These are phyloP conservation scores for Chelidonichthys spinosus DNA, from an alignment of 2,797 vertebrate genomes.

Conservation along the genomic window DNA sequence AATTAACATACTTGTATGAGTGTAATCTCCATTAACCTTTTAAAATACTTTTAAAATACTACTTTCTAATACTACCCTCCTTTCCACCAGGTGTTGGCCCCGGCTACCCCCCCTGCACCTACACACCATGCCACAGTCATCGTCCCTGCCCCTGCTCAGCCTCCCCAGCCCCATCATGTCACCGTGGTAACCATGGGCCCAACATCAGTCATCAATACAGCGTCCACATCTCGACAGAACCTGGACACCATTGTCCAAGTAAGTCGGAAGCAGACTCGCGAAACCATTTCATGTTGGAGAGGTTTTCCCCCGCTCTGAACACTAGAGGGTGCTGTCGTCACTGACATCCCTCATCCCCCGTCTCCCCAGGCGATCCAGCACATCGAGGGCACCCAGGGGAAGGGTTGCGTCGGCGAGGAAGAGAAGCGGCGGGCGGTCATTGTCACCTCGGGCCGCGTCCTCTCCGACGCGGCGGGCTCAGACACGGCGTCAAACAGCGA, in stretches of 20 bases:
- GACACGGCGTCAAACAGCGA: slow-evolving; percentile 94
- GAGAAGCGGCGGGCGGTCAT: slow-evolving; percentile 94
- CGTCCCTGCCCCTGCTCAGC: slow-evolving; percentile 91
- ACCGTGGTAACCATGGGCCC: slow-evolving; percentile 98
- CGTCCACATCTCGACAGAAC: slow-evolving; percentile 97
- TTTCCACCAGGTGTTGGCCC: slow-evolving; percentile 87
- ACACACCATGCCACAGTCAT: slow-evolving; percentile 98
- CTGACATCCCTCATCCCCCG: slow-evolving; percentile 2
- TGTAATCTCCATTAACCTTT: not conserved
- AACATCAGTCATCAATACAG: slow-evolving; percentile 95
- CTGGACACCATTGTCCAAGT: slow-evolving; percentile 99
- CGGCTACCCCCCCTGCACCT: slow-evolving; percentile 89
- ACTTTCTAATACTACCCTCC: not conserved
- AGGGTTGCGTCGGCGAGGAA: slow-evolving; percentile 85
- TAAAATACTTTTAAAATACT: not conserved
- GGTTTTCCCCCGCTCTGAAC: slow-evolving; percentile 16
- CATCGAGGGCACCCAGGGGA: slow-evolving; percentile 96
- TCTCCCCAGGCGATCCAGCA: slow-evolving; percentile 94
- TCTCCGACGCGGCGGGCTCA: slow-evolving; percentile 87
- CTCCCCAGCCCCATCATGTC: slow-evolving; percentile 91
- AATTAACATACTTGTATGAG: not conserved
- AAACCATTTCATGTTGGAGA: not conserved
- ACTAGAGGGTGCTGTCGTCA: slow-evolving; percentile 57
- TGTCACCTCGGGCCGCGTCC: slow-evolving; percentile 88
- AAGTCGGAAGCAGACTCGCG: slow-evolving; percentile 9